A percentile compares a stretch with the other conserved stretches of the same genome.
Conservation (phyloP, 2,113 vertebrate species). For the Cairina moschata region DNA sequence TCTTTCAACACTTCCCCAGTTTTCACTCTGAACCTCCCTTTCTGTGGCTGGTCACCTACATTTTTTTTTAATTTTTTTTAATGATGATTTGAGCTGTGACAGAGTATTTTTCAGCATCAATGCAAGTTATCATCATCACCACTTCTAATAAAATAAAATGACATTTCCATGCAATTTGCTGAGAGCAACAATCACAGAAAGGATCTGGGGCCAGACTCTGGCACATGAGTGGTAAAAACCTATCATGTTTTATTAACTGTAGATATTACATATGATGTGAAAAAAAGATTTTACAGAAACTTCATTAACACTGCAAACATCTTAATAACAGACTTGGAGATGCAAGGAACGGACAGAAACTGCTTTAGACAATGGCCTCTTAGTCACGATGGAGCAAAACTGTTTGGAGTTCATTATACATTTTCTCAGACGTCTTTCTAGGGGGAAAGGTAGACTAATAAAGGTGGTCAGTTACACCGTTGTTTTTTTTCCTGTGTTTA, state of each 20-base stretch:
- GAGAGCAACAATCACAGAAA: not conserved
- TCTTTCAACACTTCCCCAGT: not conserved
- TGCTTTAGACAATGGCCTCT: not conserved
- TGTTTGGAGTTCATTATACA: not conserved
- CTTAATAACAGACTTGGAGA: not conserved
- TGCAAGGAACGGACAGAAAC: not conserved
- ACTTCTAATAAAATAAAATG: not conserved
- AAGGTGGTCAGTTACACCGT: not conserved
- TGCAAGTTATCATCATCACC: not conserved
- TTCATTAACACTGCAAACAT: not conserved
- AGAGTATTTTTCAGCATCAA: not conserved
- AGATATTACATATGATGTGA: not conserved
- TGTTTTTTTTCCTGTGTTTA: not conserved
- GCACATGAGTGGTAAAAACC: not conserved
- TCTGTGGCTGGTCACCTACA: not conserved
- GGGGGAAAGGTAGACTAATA: not conserved
- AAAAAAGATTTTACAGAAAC: not conserved
- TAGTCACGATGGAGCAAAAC: not conserved
- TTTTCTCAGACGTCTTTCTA: not conserved
- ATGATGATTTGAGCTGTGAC: not conserved
- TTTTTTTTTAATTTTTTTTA: not conserved
- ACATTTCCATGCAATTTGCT: not conserved
- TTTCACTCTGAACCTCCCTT: not conserved
- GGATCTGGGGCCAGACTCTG: not conserved
- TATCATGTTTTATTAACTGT: not conserved